Evolutionary conservation across 2,113 vertebrate species (phyloP).

Genomic region (Otolemur garnettii): DNA sequence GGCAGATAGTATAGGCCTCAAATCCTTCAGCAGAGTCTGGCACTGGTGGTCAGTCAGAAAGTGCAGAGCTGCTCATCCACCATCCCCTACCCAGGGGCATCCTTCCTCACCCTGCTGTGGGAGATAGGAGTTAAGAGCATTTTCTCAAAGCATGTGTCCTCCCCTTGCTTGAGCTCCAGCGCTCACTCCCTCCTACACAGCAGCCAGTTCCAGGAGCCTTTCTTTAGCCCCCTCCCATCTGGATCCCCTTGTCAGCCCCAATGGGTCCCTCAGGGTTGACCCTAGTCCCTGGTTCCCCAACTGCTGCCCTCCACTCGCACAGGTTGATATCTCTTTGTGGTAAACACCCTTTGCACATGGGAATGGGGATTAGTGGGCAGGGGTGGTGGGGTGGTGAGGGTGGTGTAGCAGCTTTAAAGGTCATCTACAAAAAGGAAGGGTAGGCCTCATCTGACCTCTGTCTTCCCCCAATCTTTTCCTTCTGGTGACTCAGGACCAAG

Average conservation of each 20-base stretch:
- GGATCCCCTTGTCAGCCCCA: not conserved
- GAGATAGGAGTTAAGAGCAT: slow-evolving; percentile 55
- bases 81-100: not conserved
- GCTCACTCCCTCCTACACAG: slow-evolving; percentile 39
- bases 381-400: too few species aligned
- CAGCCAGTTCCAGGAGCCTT: slow-evolving; percentile 53
- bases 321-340: not conserved
- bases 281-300: not conserved
- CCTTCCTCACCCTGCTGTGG: not conserved
- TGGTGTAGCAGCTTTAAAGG: slow-evolving; percentile 42
- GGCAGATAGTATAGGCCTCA: not conserved
- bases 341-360: not conserved
- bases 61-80: not conserved
- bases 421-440: slow-evolving; percentile 61
- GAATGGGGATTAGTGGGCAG: not conserved
- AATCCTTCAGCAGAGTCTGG: not conserved
- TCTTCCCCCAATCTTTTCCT: not conserved
- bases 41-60: not conserved
- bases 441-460: not conserved
- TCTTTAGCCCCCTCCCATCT: not conserved
- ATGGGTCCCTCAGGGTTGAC: not conserved
- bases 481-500: slow-evolving; percentile 54
- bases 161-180: slow-evolving; percentile 32
- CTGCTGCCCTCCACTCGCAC: too few species aligned
- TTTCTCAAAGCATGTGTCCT: slow-evolving; percentile 62